Evolutionary conservation across 2,113 vertebrate species (phyloP), one percentile per base, ranked within the genome.

Genomic region (Lipophrys pholis): DNA sequence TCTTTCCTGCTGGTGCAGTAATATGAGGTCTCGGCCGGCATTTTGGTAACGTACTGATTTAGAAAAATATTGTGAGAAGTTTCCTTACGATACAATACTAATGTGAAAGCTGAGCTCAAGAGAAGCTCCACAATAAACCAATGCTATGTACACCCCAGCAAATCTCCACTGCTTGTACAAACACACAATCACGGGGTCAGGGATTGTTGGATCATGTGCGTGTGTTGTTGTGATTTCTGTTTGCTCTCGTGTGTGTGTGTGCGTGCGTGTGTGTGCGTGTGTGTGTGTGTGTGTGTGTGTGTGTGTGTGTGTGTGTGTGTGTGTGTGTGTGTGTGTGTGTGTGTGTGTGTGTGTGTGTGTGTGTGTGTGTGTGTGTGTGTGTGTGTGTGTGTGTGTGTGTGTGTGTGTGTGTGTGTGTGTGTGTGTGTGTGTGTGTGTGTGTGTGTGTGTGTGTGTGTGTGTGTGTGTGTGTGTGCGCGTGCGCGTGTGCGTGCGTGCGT

Each of bases 351-450:
- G 11, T 69, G 46, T 76, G 21, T 30, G 21, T 30, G 21, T 30
- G 41, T 55, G 54, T 75, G 65, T 70, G 51, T 49, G 50, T 66
- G 16, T 69, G 57, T n/a, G 35, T 55, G 55, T 63, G 75, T 49
- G 41, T 66, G 42, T 68, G 35, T 55, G 11, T 69, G 46, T 76
- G 21, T 30, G 21, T 30, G 21, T 30, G 41, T 55, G 54, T 75
- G 65, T 70, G 51, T 49, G 50, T 66, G 16, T 69, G 57, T n/a
- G 35, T 55, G 55, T 63, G 75, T 49, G 41, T 66, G 42, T 68
- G 35, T 55, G 11, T 69, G 46, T 76, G 21, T 30, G 21, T 30
- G 21, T 30, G 41, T 55, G 54, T 75, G 65, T 70, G 51, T 49
- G 50, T 66, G 16, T 69, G 57, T n/a, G 35, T 55, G 55, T 63